These are phyloP conservation scores for Anodontia alba DNA, from an alignment of 2,888 invertebrate genomes.

Conservation along the genomic window DNA sequence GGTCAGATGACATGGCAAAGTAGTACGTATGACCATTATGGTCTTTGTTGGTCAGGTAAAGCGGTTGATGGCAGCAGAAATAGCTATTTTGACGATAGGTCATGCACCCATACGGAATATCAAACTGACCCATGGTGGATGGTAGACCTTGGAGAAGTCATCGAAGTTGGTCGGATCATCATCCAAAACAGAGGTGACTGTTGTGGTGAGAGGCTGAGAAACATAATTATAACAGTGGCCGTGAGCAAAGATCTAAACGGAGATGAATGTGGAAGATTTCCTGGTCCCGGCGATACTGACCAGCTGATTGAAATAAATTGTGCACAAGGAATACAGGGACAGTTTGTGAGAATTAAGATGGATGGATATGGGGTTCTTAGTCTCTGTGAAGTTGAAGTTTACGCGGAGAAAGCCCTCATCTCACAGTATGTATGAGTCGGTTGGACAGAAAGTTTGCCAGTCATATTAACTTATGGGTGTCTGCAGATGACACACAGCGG, in stretches of 20 bases:
- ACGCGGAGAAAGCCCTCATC: too few relatives aligned
- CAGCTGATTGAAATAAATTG: background rate
- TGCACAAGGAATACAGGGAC: background rate
- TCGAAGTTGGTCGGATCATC: background rate
- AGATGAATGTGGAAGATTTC: background rate
- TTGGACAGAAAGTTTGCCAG: too few relatives aligned
- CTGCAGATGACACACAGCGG: too few relatives aligned
- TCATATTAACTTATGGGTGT: too few relatives aligned
- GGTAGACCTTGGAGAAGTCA: background rate
- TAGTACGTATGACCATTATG: background rate
- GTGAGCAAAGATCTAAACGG: too few relatives aligned
- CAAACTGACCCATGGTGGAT: background rate
- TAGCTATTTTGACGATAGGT: background rate
- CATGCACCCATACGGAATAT: background rate
- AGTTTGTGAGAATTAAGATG: background rate
- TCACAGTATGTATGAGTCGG: too few relatives aligned
- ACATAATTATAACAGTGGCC: background rate
- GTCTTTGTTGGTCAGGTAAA: background rate
- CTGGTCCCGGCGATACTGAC: background rate
- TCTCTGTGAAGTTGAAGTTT: background rate
- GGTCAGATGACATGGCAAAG: background rate
- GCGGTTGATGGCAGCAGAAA: conserved; percentile 1
- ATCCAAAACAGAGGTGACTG: background rate
- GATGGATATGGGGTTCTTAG: background rate
- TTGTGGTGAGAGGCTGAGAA: background rate